phyloP scores from a whole-genome alignment of 2,888 invertebrate species.

The Lordiphosa andalusiaca region DNA sequence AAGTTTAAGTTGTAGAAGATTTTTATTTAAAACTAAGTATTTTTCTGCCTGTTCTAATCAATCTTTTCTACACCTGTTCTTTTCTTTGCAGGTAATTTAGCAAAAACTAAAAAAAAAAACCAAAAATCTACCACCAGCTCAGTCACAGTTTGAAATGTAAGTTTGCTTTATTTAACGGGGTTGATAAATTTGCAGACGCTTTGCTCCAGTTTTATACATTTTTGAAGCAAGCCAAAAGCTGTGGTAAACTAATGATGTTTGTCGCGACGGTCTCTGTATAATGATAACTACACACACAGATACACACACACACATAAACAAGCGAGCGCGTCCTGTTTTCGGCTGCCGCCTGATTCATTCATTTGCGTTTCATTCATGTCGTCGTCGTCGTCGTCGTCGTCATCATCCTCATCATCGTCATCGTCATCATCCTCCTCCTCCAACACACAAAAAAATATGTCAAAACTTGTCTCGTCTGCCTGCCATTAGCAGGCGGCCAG shows the following conservation, averaged over 20 bases:
- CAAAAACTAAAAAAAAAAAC: not conserved
- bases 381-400: conserved; percentile 37
- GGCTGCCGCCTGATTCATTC: conserved; percentile 48
- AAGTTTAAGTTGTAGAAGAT: no score
- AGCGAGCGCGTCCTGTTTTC: conserved; percentile 19
- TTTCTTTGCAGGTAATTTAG: conserved; percentile 30
- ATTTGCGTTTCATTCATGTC: conserved; percentile 72
- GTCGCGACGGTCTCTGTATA: conserved; percentile 28
- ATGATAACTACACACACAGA: conserved; percentile 27
- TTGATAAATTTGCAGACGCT: conserved; percentile 16
- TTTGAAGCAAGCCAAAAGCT: conserved; percentile 11
- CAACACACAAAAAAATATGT: conserved; percentile 64
- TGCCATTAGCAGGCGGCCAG: conserved; percentile 66
- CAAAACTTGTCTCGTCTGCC: conserved; percentile 75
- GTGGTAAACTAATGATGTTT: conserved; percentile 35
- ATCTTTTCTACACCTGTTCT: not conserved
- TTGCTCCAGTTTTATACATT: conserved; percentile 22
- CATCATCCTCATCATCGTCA: conserved; percentile 30
- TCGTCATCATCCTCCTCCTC: conserved; percentile 33
- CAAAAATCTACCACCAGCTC: not conserved
- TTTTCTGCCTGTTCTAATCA: not conserved
- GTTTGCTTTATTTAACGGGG: conserved; percentile 6
- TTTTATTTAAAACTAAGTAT: no score
- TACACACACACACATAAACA: conserved; percentile 13
- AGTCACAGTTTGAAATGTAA: conserved; percentile 19